Base-by-base conservation (phyloP, 2,888 invertebrate species). In the Coremacera marginata region DNA sequence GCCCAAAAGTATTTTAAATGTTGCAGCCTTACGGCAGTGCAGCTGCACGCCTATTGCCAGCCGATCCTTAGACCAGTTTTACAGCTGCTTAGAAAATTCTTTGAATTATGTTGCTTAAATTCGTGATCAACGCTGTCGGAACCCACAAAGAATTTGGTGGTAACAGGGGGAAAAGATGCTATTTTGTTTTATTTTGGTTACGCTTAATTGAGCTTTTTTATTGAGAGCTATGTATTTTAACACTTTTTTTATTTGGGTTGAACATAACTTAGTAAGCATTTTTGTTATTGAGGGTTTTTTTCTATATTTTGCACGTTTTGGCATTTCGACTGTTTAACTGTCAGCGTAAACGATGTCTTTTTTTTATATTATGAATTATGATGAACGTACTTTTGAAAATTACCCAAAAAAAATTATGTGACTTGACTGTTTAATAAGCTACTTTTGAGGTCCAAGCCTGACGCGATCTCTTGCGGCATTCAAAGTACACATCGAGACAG, bases 51-150 rank as follows among this genome's bases (percentile, higher is more conserved):
- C 22, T 55, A 49, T 37, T 55, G 60, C 44, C 37, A 60, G 57
- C 71, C 72, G 51, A 44, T 22, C 62, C 44, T 44, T n/a, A 9
- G 62, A 73, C 63, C 73, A 60, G 73, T 73, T 63, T 63, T 14
- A 5, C 57, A 1, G 62, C 52, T n/a, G 52, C 65, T 65, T 67
- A 52, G 67, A 67, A 74, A 74, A 74, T 67, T 74, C 74, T 74
- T 63, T 34, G 52, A 25, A 5, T 51, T 51, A 19, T 51, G 25
- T 51, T 22, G 44, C 37, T 31, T 34, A 70, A 70, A 25, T 31
- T 70, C 70, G 57, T 34, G 27, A 9, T 7, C 1, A 34, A 11
- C 8, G 22, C 14, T 19, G 37, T 1, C n/a, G 19, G 67, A 67
- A 37, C 19, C 49, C 19, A 31, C 22, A 22, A 60, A 27, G 22